Percentiles rank a stretch among this genome's conserved stretches.
phyloP scores from a whole-genome alignment of 2,888 invertebrate species.

The Lasioglossum leucozonium region DNA sequence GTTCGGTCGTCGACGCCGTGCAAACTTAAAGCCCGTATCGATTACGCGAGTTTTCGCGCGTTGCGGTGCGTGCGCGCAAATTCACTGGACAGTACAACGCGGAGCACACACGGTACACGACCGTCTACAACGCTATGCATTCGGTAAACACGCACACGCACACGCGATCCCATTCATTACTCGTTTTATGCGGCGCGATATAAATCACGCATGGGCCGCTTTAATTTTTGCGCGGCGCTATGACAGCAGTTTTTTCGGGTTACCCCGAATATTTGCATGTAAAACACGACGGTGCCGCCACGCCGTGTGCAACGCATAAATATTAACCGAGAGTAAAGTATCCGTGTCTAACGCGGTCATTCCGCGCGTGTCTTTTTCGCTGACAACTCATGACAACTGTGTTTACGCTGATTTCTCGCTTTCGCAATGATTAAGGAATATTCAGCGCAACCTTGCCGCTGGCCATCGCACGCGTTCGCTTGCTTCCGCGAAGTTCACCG shows the following conservation, averaged over 20 bases:
- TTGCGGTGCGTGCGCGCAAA: not conserved
- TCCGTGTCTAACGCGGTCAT: not conserved
- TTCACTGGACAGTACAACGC: not conserved
- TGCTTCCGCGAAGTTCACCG: too few relatives aligned
- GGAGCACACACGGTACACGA: not conserved
- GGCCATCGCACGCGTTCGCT: too few relatives aligned
- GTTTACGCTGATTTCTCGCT: not conserved
- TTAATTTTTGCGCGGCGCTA: conserved; percentile 48
- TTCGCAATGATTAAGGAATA: not conserved
- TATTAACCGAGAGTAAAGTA: conserved; percentile 36
- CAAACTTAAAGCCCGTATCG: conserved; percentile 49
- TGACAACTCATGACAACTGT: not conserved
- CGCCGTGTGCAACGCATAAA: conserved; percentile 31
- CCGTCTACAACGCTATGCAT: not conserved
- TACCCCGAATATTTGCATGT: conserved; percentile 10
- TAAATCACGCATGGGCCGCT: conserved; percentile 54
- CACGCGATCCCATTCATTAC: conserved; percentile 40
- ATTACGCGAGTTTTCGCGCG: conserved; percentile 47
- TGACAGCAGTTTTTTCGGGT: conserved; percentile 45
- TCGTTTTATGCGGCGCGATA: conserved; percentile 40
- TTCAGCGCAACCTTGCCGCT: too few relatives aligned
- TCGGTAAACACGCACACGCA: not conserved
- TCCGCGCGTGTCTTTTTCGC: not conserved
- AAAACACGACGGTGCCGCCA: not conserved
- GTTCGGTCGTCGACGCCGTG: conserved; percentile 23